Conservation (phyloP, 35 echinoderm and acorn worm species). For the Diadema setosum region DNA sequence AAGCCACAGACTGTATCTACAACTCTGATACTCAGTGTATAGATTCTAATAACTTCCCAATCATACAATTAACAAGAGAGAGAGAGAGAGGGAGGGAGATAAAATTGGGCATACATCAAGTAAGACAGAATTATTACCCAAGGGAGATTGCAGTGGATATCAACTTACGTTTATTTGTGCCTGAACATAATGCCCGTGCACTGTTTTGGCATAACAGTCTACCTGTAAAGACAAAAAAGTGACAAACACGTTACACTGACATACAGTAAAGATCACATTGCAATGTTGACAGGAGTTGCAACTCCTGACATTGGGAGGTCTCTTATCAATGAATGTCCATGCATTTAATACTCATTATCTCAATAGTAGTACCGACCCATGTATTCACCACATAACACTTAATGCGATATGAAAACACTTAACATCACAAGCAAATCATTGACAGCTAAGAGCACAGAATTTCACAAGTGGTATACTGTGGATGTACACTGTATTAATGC, state of each 20-base stretch:
- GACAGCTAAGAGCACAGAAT: too few species aligned
- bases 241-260: neutral
- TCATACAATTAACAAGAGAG: neutral
- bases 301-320: neutral
- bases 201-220: neutral
- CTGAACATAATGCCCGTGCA: neutral
- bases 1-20: neutral
- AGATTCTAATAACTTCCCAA: neutral
- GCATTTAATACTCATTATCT: neutral
- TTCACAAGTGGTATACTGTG: too few species aligned
- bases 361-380: neutral
- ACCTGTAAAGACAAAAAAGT: neutral
- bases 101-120: neutral
- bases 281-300: neutral
- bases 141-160: too few species aligned
- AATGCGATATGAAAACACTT: too few species aligned
- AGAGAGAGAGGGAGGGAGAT: neutral
- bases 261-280: neutral
- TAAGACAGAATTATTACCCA: too few species aligned
- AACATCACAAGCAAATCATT: too few species aligned
- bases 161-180: conserved; percentile 2
- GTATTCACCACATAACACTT: neutral
- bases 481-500: too few species aligned
- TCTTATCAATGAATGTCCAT: neutral
- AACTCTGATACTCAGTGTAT: too few species aligned